phyloP scores from a whole-genome alignment of 2,797 vertebrate genomes.

The Apodemus agrarius region DNA sequence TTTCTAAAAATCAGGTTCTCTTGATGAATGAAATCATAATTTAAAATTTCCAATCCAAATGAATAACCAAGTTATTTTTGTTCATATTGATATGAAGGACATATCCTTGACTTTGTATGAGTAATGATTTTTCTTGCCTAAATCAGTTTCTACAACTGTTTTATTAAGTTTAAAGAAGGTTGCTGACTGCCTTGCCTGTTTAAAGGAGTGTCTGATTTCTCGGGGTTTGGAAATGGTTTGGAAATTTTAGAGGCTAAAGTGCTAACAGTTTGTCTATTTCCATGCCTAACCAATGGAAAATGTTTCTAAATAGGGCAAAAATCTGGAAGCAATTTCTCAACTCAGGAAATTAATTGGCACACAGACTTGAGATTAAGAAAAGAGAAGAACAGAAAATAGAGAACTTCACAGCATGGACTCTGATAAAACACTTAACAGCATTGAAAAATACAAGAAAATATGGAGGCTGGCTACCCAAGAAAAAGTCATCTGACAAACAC shows the following conservation, averaged over 20 bases:
- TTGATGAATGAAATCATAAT: neutral
- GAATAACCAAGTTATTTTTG: neutral
- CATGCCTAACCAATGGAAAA: conserved; percentile 25
- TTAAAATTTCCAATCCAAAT: neutral
- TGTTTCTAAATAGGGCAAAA: conserved; percentile 33
- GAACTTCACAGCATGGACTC: neutral
- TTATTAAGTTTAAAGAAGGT: neutral
- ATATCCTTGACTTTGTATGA: neutral
- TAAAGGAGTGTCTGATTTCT: conserved; percentile 13
- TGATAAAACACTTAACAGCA: neutral
- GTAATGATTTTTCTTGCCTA: neutral
- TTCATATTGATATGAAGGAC: neutral
- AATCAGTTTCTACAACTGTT: neutral
- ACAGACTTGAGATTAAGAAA: neutral
- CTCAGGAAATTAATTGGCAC: conserved; percentile 43
- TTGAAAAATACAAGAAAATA: neutral
- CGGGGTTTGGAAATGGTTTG: conserved; percentile 26
- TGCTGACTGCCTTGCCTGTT: neutral
- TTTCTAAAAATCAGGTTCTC: neutral
- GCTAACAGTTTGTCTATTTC: neutral
- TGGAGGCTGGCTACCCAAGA: neutral
- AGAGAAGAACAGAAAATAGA: neutral
- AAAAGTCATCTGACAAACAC: neutral
- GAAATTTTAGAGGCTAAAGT: conserved; percentile 13
- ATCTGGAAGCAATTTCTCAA: conserved; percentile 31